Conservation (phyloP, 92 coral and sea anemone genomes). For the Epizoanthus ramosus region DNA sequence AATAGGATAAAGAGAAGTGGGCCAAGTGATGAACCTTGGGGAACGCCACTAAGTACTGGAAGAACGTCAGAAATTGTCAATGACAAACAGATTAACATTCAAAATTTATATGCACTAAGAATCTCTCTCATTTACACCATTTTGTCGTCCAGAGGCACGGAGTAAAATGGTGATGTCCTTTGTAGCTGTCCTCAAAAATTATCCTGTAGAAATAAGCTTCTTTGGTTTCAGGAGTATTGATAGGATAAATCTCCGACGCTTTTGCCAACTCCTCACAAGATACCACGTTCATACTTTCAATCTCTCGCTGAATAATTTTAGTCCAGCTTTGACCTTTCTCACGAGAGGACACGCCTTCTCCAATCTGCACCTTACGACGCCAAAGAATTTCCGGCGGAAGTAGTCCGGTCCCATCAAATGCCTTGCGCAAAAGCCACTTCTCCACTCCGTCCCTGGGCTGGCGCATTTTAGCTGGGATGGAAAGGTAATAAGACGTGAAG, state of each 20-base stretch:
- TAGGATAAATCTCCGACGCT: constrained; percentile 79
- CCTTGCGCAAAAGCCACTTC: constrained; percentile 50
- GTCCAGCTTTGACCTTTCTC: constrained; percentile 92
- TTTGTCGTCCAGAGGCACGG: constrained; percentile 95
- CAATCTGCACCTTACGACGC: constrained; percentile 95
- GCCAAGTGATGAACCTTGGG: no score
- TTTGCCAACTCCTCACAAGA: constrained; percentile 76
- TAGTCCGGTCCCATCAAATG: constrained; percentile 41
- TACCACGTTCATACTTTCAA: constrained; percentile 54
- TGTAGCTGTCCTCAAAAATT: constrained; percentile 82
- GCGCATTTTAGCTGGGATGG: constrained; percentile 35
- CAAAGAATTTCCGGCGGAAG: constrained; percentile 80
- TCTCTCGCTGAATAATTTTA: constrained; percentile 81
- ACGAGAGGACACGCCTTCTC: constrained; percentile 94
- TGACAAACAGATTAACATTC: no score
- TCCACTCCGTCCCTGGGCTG: constrained; percentile 48
- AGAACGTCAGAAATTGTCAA: no score
- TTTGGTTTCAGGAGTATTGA: constrained; percentile 90
- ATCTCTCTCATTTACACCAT: constrained; percentile 83
- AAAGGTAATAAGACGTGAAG: constrained; percentile 52
- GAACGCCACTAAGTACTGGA: no score
- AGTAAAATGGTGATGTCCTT: constrained; percentile 80
- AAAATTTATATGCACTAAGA: constrained; percentile 70
- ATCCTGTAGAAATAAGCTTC: constrained; percentile 87
- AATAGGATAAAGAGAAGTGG: no score